Conservation (phyloP, 2,888 invertebrate species). For the Patella caerulea region DNA sequence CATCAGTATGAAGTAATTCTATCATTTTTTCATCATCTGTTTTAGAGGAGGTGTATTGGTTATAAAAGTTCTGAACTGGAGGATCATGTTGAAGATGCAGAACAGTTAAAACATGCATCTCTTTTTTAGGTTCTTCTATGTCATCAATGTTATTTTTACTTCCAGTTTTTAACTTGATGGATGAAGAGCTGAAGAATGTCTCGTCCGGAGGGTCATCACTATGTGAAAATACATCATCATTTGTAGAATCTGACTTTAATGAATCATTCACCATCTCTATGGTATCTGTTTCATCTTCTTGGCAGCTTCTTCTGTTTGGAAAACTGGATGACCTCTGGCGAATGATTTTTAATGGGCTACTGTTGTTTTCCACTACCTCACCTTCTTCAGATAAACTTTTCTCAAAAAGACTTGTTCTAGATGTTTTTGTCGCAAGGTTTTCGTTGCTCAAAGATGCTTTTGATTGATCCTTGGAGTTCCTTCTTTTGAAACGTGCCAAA, state of each 20-base stretch:
- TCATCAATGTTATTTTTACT: neutral
- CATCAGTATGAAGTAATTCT: conserved; percentile 49
- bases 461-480: conserved; percentile 61
- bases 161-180: neutral
- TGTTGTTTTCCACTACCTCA: conserved; percentile 29
- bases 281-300: conserved; percentile 30
- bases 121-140: conserved; percentile 26
- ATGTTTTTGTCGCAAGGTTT: conserved; percentile 41
- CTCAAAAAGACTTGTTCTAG: conserved; percentile 37
- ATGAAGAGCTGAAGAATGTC: neutral
- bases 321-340: conserved; percentile 62
- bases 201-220: neutral
- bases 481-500: conserved; percentile 56
- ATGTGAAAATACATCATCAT: conserved; percentile 1
- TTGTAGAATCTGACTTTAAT: neutral
- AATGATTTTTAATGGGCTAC: conserved; percentile 31
- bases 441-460: conserved; percentile 58
- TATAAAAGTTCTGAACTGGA: conserved; percentile 19
- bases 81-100: conserved; percentile 48
- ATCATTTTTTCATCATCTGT: conserved; percentile 66
- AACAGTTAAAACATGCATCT: conserved; percentile 53
- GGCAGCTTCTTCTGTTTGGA: conserved; percentile 56
- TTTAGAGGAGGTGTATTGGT: conserved; percentile 45
- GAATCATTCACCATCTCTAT: conserved; percentile 8
- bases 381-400: conserved; percentile 41